Conservation (phyloP, 2,888 invertebrate species). For the Palloptera scutellata region DNA sequence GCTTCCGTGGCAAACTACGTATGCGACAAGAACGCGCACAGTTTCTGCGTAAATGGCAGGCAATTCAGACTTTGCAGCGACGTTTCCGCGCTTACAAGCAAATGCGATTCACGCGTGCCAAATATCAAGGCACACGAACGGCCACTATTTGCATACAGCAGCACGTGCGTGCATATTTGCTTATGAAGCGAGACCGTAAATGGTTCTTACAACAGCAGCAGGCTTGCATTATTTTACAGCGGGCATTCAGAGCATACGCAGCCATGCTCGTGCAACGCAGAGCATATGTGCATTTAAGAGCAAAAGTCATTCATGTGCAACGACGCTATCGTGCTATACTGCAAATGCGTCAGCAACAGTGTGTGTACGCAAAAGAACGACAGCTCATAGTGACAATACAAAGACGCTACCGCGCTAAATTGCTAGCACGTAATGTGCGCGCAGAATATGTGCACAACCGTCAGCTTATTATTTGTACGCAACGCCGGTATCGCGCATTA, state of each 20-base stretch:
- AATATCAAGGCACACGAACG: conserved; percentile 41
- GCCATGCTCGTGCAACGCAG: conserved; percentile 44
- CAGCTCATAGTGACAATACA: conserved; percentile 52
- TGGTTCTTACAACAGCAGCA: conserved; percentile 35
- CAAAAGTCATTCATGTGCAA: conserved; percentile 61
- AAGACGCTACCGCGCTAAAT: conserved; percentile 48
- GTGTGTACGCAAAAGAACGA: conserved; percentile 46
- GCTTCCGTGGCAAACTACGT: conserved; percentile 51
- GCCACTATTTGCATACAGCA: conserved; percentile 47
- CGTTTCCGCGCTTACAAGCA: conserved; percentile 53
- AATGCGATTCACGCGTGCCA: conserved; percentile 44
- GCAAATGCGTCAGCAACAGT: conserved; percentile 48
- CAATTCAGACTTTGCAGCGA: conserved; percentile 46
- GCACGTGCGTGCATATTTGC: conserved; percentile 46
- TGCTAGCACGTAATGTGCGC: conserved; percentile 46
- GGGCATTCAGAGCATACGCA: conserved; percentile 55
- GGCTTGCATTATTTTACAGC: conserved; percentile 47
- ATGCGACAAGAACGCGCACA: conserved; percentile 43
- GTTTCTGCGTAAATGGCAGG: conserved; percentile 51
- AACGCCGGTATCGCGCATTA: conserved; percentile 54
- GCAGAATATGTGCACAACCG: conserved; percentile 54
- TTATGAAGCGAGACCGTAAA: conserved; percentile 37
- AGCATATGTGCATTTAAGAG: conserved; percentile 37
- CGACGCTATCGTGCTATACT: conserved; percentile 60
- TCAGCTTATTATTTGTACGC: conserved; percentile 51